Evolutionary conservation across 2,113 vertebrate genomes (phyloP), one percentile per base, ranked within the genome.

Genomic region (Atrichornis clamosus): DNA sequence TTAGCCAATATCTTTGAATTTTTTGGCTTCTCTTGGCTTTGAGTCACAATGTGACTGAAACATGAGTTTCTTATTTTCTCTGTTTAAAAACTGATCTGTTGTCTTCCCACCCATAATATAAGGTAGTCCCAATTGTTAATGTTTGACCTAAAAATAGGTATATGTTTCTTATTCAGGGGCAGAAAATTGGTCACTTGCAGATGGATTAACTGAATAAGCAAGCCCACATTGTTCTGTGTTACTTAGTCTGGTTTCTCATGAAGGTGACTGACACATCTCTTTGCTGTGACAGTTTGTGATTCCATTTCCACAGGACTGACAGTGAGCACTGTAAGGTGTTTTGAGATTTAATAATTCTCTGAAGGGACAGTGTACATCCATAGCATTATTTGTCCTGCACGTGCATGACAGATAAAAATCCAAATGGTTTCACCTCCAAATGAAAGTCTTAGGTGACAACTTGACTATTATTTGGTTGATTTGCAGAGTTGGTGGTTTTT

Each of bases 21-120:
- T 95, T 75, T 96, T 95, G 87, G 75, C 93, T 95, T 95, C 85
- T 86, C 44, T 84, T 92, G 77, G 24, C 69, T 85, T 84, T 84
- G 75, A 96, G 79, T 96, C 88, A 94, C 59, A 86, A 56, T 86
- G 56, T 93, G 70, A 93, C 64, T 88, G 85, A 94, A 91, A 93
- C 93, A 94, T 39, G 78, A 90, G 85, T 96, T 97, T 90, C 90
- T 95, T 90, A 78, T 93, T 96, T 90, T 90, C 76, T 72, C 59
- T 64, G 22, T 80, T 94, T 88, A 75, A 94, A 87, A 83, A 37
- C 13, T 35, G 68, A 56, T 90, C 79, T 74, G 21, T 90, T 93
- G 64, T 88, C 87, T 93, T 97, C 90, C 63, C 87, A 91, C 67
- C 84, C 65, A 73, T 95, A 86, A 86, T 89, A 68, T 68, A 92